Evolutionary conservation across 2,888 invertebrate species (phyloP), one percentile per base, ranked within the genome.

Genomic region (Acleris emargana): DNA sequence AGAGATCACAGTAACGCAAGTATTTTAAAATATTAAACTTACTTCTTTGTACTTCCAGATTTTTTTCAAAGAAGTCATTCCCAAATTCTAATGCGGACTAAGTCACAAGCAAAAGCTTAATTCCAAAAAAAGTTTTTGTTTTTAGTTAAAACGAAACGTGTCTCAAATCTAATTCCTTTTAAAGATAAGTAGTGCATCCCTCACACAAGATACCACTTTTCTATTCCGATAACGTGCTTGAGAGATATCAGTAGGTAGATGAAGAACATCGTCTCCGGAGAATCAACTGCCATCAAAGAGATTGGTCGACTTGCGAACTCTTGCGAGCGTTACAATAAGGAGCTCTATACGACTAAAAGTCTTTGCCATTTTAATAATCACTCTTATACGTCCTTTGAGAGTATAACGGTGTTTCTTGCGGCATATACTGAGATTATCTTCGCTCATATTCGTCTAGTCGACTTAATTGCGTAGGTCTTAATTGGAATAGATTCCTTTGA

Each of bases 311-410:
- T 54, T 47, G 60, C 52, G 32, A 63, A 63, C 66, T 58, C 47
- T 57, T 51, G 32, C 17, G 51, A 54, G 64, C 50, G 45, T 66
- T 45, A 25, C 57, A 11, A 57, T 61, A 57, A 55, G 50, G 32
- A 62, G 49, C 43, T 43, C 49, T 55, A 55, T 61, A n/a, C 54
- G 22, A 55, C 66, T 66, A 61, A 61, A 57, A 66, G 66, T 57
- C 55, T 51, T 51, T 57, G 51, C 57, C 60, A 66, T 66, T 66
- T 61, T 66, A 66, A 61, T 66, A 66, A 66, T 66, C 51, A 57
- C 66, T 66, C 54, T 49, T 64, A 61, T 55, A 51, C 32, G 50
- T 55, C 66, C 64, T 64, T 45, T 18, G 64, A 50, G 64, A 49
- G 52, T 59, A 45, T 50, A 62, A 64, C 47, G 22, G 32, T 55